A percentile compares a stretch with the other conserved stretches of the same genome.
Evolutionary conservation across 1,140 invertebrate species (phyloP).

Genomic region (Palaemon carinicauda): DNA sequence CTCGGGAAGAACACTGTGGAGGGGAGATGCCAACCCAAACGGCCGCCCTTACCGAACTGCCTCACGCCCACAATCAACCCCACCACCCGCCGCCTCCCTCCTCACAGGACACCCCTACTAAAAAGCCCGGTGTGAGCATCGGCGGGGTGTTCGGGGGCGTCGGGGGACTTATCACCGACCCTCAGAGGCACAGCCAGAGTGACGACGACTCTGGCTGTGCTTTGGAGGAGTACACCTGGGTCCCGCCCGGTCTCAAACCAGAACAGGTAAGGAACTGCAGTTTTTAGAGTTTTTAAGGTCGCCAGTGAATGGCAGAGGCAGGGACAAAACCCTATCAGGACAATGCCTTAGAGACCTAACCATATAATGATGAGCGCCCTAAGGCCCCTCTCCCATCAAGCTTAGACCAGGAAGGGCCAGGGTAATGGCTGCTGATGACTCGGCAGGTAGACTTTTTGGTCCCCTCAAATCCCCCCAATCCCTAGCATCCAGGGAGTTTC

Average conservation of each 20-base stretch:
- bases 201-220: conserved; percentile 97
- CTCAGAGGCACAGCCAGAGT: conserved; percentile 89
- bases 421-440: no score
- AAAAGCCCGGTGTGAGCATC: conserved; percentile 60
- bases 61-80: conserved; percentile 27
- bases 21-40: conserved; percentile 59
- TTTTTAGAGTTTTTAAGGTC: neutral
- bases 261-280: conserved; percentile 10
- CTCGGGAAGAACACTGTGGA: conserved; percentile 71
- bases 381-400: no score
- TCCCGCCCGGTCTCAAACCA: conserved; percentile 91
- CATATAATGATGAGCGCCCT: no score
- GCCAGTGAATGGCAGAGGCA: neutral
- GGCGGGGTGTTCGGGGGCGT: conserved; percentile 63
- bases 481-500: no score
- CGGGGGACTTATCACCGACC: conserved; percentile 68
- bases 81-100: conserved; percentile 11
- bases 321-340: no score
- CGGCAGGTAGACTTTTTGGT: no score
- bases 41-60: conserved; percentile 42
- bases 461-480: no score
- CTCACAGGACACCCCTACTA: conserved; percentile 18
- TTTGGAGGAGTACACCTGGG: conserved; percentile 97
- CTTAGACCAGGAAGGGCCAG: no score
- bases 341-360: no score